phyloP scores from a whole-genome alignment of 2,113 vertebrate genomes.

The Pristiophorus japonicus region DNA sequence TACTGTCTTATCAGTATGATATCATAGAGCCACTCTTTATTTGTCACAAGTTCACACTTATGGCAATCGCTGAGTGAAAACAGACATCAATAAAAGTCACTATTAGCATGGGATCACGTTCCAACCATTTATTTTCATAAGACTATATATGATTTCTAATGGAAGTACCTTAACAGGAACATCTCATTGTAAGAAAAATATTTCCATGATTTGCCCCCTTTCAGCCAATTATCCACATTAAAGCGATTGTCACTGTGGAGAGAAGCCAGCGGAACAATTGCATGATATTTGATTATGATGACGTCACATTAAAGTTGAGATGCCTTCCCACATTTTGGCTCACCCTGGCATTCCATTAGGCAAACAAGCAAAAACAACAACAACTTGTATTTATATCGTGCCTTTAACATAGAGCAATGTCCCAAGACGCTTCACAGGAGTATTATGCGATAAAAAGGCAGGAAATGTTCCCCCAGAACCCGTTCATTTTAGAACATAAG shows the following conservation, averaged over 20 bases:
- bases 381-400: too few species aligned
- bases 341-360: not conserved
- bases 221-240: not conserved
- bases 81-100: slow-evolving; percentile 1
- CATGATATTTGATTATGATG: not conserved
- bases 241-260: not conserved
- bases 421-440: too few species aligned
- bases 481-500: too few species aligned
- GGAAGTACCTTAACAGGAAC: not conserved
- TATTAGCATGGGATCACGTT: slow-evolving; percentile 18
- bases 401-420: too few species aligned
- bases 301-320: not conserved
- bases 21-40: not conserved
- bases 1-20: not conserved
- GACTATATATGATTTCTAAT: not conserved
- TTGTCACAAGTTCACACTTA: not conserved
- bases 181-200: not conserved
- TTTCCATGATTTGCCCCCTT: not conserved
- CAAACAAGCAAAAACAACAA: too few species aligned
- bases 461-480: not conserved
- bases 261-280: not conserved
- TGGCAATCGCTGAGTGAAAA: not conserved
- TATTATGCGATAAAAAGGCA: too few species aligned
- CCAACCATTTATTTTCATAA: not conserved
- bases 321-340: not conserved